A percentile compares a stretch with the other conserved stretches of the same genome.
Conservation (phyloP, 2,888 invertebrate species). For the Chelonus formosanus region DNA sequence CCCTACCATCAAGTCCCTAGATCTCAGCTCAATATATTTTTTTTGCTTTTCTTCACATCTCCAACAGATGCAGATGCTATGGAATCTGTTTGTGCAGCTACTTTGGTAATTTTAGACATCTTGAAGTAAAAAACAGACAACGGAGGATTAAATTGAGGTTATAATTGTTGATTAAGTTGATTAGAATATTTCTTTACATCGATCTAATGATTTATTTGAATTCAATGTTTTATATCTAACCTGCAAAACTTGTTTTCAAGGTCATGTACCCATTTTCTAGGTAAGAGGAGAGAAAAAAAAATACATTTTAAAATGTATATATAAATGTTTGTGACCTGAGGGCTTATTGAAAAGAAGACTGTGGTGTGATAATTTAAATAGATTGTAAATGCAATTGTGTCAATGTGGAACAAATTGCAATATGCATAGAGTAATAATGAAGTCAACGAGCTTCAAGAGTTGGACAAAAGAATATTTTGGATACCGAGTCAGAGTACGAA, state of each 20-base stretch:
- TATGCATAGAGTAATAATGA: background rate
- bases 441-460: background rate
- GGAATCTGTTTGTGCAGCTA: too few relatives aligned
- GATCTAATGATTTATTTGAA: background rate
- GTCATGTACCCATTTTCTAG: background rate
- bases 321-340: too few relatives aligned
- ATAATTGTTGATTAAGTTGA: too few relatives aligned
- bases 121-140: too few relatives aligned
- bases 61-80: too few relatives aligned
- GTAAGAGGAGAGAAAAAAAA: background rate
- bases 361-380: background rate
- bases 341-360: too few relatives aligned
- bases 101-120: too few relatives aligned
- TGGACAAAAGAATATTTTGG: conserved; percentile 9
- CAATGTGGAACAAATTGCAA: background rate
- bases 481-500: conserved; percentile 3
- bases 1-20: conserved; percentile 8
- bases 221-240: background rate
- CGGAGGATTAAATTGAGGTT: too few relatives aligned
- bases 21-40: background rate
- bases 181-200: too few relatives aligned
- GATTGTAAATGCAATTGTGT: background rate
- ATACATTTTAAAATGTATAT: background rate
- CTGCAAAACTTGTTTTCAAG: conserved; percentile 11
- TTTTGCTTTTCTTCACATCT: too few relatives aligned